phyloP scores from a whole-genome alignment of 1,140 invertebrate species.

The Drosophila lowei region DNA sequence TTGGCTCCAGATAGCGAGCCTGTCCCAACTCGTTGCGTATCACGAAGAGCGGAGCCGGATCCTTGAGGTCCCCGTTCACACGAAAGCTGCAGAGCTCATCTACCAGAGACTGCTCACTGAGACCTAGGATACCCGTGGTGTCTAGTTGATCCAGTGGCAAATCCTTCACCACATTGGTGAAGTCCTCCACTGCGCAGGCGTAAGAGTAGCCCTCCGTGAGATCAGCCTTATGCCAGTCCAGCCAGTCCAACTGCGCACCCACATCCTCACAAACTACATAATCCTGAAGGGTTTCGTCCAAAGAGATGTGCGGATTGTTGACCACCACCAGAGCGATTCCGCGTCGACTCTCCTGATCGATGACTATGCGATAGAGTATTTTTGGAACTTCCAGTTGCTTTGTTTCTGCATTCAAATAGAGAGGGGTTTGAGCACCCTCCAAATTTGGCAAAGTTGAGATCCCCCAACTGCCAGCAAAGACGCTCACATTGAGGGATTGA shows the following conservation, averaged over 20 bases:
- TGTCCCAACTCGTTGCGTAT: constrained; percentile 27
- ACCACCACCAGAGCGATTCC: constrained; percentile 85
- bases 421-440: constrained; percentile 70
- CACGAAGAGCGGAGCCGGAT: constrained; percentile 63
- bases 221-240: constrained; percentile 84
- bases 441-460: constrained; percentile 83
- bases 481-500: constrained; percentile 80
- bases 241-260: constrained; percentile 83
- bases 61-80: constrained; percentile 64
- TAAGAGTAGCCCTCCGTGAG: constrained; percentile 86
- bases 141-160: constrained; percentile 64
- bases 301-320: constrained; percentile 85
- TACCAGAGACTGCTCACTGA: constrained; percentile 28
- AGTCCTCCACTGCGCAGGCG: constrained; percentile 86
- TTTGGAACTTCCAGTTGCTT: constrained; percentile 84
- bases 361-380: constrained; percentile 85
- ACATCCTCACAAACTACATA: constrained; percentile 85
- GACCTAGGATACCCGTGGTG: constrained; percentile 53
- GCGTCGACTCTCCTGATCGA: constrained; percentile 81
- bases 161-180: constrained; percentile 84
- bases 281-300: constrained; percentile 67
- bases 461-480: constrained; percentile 85
- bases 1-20: constrained; percentile 57
- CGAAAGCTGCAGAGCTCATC: constrained; percentile 47
- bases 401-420: constrained; percentile 83